A percentile compares a stretch with the other conserved stretches of the same genome.
Conservation (phyloP, 2,797 vertebrate genomes). For the Discoglossus pictus region DNA sequence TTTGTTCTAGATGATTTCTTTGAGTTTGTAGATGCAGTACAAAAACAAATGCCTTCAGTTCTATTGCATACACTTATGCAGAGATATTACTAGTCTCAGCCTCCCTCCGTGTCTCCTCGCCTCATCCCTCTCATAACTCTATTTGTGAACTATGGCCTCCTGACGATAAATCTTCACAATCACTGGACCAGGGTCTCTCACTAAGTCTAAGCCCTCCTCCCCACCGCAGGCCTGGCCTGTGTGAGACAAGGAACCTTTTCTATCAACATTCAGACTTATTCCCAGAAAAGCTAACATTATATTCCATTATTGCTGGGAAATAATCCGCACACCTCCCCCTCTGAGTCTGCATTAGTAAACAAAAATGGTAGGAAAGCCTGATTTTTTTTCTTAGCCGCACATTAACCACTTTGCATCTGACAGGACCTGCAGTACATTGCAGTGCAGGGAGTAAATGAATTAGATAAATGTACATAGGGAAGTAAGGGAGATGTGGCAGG, state of each 20-base stretch:
- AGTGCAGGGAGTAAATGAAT: constrained; percentile 7
- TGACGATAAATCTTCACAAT: constrained; percentile 14
- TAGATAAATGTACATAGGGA: not conserved
- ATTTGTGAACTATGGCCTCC: not conserved
- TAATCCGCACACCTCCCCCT: constrained; percentile 38
- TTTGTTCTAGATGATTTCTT: too few species aligned
- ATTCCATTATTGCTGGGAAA: constrained; percentile 49
- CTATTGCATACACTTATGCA: too few species aligned
- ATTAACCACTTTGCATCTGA: constrained; percentile 42
- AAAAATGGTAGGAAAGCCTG: constrained; percentile 46
- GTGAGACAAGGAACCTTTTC: constrained; percentile 16
- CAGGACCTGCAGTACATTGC: constrained; percentile 11
- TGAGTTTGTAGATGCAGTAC: too few species aligned
- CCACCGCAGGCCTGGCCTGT: not conserved
- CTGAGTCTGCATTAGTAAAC: constrained; percentile 40
- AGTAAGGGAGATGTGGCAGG: not conserved
- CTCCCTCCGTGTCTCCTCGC: too few species aligned
- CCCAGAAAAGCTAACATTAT: constrained; percentile 41
- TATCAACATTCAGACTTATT: constrained; percentile 42
- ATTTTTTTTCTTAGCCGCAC: constrained; percentile 33
- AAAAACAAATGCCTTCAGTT: too few species aligned
- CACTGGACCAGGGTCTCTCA: not conserved
- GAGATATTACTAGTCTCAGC: too few species aligned
- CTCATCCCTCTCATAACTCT: not conserved
- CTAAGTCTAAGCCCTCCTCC: constrained; percentile 8